Evolutionary conservation across 1,140 invertebrate genomes (phyloP), one percentile per base, ranked within the genome.

Genomic region (Bombus terrestris): DNA sequence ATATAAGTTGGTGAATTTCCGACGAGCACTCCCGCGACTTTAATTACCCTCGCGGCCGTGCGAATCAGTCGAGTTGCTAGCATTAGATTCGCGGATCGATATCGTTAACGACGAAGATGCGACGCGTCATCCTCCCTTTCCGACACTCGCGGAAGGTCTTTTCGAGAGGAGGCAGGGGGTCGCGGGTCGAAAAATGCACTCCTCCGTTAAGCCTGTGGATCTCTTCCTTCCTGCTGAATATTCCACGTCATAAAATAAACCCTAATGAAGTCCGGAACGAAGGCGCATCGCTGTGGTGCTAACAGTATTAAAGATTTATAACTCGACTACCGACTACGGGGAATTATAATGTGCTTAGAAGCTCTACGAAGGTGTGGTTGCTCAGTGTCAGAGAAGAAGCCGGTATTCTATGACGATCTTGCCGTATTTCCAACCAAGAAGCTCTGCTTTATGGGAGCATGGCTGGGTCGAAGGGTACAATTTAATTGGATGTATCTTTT

Each of bases 321-420:
- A 81, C 81, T 86, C 84, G 74, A 41, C 62, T 84, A 81, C 83
- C 87, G 69, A 72, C 71, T 71, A 79, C 79, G 68, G 91, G 92
- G 89, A 94, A 93, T 93, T 91, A 93, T 93, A 93, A 93, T 91
- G 91, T 86, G 89, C 92, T 92, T 90, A 92, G 88, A 93, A 93
- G 91, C 90, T 92, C 91, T 92, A 93, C 1, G 86, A 93, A 93
- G 87, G 92, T 93, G 88, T 88, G 83, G 86, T 88, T 64, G 68
- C 12, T 57, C 81, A 86, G 47, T 62, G 66, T 47, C 53, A 57
- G 64, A 22, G 39, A 32, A 32, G 81, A 59, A 75, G 39, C 43
- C n/a, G 35, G 28, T 37, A 32, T 41, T 71, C 69, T 12, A n/a
- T 25, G 22, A 66, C 25, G 35, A 35, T 32, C 32, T 35, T 5